Conservation (phyloP, 2,888 invertebrate genomes). For the Drosophila robusta region DNA sequence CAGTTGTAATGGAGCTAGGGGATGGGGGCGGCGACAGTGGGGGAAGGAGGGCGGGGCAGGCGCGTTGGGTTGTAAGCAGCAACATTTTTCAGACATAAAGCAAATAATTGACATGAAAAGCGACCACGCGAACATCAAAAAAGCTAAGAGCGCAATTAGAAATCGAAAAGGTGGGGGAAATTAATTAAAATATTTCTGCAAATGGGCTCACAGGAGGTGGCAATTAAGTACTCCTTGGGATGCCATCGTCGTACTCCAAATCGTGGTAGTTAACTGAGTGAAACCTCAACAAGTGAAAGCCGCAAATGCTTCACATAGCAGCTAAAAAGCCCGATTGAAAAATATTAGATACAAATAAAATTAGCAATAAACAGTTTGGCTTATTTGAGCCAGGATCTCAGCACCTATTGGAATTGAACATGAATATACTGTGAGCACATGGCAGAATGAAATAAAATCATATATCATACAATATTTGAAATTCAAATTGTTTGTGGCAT, state of each 20-base stretch:
- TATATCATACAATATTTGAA: too few relatives aligned
- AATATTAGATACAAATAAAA: too few relatives aligned
- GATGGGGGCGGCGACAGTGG: too few relatives aligned
- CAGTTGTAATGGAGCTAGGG: constrained; percentile 45
- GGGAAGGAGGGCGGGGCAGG: too few relatives aligned
- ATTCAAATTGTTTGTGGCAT: too few relatives aligned
- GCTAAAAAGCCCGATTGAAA: background rate
- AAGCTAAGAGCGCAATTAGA: constrained; percentile 56
- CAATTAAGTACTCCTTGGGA: constrained; percentile 49
- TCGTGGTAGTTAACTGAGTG: background rate
- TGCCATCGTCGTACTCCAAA: constrained; percentile 8
- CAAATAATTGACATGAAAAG: constrained; percentile 72
- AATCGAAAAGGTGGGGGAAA: constrained; percentile 51
- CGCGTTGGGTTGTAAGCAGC: background rate
- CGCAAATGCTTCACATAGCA: constrained; percentile 1
- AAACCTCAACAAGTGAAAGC: constrained; percentile 33
- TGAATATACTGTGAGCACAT: too few relatives aligned
- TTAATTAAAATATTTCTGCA: constrained; percentile 67
- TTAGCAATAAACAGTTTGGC: too few relatives aligned
- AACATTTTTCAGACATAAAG: constrained; percentile 64
- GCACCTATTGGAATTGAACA: too few relatives aligned
- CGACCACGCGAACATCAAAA: constrained; percentile 52
- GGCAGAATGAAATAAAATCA: too few relatives aligned
- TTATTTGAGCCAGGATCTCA: too few relatives aligned
- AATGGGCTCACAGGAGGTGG: constrained; percentile 23